Percentiles rank a stretch among this genome's conserved stretches.
Conservation (phyloP, 2,113 vertebrate species). For the Ameiurus melas region DNA sequence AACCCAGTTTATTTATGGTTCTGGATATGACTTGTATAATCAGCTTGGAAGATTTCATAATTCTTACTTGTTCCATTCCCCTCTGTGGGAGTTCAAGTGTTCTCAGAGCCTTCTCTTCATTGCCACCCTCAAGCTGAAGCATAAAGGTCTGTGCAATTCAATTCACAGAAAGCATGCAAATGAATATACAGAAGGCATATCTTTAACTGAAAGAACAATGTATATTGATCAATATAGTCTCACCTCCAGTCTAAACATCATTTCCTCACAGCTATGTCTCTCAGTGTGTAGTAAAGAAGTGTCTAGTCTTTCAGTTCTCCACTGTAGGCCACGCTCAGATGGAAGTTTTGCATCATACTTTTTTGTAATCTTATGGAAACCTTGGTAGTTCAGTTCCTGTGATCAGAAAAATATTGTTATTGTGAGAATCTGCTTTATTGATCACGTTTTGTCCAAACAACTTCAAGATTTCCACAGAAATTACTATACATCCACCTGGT, state of each 20-base stretch:
- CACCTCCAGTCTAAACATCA: conserved; percentile 60
- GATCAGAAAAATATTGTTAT: not conserved
- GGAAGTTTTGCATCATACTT: conserved; percentile 56
- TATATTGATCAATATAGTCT: not conserved
- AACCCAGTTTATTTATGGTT: not conserved
- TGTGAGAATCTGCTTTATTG: not conserved
- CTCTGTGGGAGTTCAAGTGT: conserved; percentile 52
- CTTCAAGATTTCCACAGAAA: not conserved
- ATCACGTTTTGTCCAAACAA: not conserved
- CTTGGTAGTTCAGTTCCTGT: conserved; percentile 60
- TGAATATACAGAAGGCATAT: not conserved
- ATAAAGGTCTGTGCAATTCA: not conserved
- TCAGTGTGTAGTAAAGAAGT: conserved; percentile 50
- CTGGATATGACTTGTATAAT: not conserved
- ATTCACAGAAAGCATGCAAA: conserved; percentile 1
- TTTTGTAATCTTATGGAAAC: conserved; percentile 59
- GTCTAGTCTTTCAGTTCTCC: conserved; percentile 55
- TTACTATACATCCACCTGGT: conserved; percentile 50
- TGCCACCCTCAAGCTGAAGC: conserved; percentile 57
- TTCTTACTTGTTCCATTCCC: conserved; percentile 41
- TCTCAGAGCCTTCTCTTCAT: conserved; percentile 55
- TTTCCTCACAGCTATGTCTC: conserved; percentile 41
- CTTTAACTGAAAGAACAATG: not conserved
- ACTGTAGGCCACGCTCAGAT: conserved; percentile 48
- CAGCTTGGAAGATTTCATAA: not conserved